Conservation (phyloP, 2,797 vertebrate species). For the Acipenser oxyrinchus region DNA sequence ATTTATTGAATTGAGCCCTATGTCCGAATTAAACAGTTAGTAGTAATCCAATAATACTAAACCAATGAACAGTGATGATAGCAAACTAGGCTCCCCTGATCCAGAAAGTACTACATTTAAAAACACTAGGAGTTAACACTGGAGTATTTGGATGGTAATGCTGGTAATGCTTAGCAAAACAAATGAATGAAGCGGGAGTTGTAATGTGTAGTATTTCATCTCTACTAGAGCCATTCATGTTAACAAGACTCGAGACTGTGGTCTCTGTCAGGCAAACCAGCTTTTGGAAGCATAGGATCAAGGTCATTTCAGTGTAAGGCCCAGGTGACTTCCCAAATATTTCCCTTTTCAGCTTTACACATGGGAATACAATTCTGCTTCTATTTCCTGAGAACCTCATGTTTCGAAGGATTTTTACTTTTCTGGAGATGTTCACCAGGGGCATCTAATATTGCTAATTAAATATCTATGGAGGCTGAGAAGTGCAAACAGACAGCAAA, state of each 20-base stretch:
- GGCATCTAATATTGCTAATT: too few species aligned
- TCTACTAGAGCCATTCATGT: slow-evolving; percentile 4
- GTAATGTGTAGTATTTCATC: slow-evolving; percentile 7
- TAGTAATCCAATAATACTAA: too few species aligned
- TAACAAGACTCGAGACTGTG: background rate
- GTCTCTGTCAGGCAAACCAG: background rate
- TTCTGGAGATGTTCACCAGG: too few species aligned
- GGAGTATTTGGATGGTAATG: background rate
- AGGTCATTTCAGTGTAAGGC: background rate
- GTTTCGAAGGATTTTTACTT: too few species aligned
- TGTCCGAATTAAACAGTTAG: too few species aligned
- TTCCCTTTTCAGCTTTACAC: background rate
- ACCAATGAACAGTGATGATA: too few species aligned
- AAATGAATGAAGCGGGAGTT: slow-evolving; percentile 4
- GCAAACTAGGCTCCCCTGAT: background rate
- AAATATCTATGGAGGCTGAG: too few species aligned
- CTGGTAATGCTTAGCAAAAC: slow-evolving; percentile 1
- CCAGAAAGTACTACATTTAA: background rate
- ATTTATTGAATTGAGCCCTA: background rate
- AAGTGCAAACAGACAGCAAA: too few species aligned
- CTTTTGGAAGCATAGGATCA: background rate
- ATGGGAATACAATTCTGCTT: too few species aligned
- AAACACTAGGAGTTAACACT: background rate
- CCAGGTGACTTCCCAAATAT: background rate
- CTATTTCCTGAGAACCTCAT: too few species aligned